Evolutionary conservation across 2,113 vertebrate species (phyloP).

Genomic region (Atlantisia rogersi): DNA sequence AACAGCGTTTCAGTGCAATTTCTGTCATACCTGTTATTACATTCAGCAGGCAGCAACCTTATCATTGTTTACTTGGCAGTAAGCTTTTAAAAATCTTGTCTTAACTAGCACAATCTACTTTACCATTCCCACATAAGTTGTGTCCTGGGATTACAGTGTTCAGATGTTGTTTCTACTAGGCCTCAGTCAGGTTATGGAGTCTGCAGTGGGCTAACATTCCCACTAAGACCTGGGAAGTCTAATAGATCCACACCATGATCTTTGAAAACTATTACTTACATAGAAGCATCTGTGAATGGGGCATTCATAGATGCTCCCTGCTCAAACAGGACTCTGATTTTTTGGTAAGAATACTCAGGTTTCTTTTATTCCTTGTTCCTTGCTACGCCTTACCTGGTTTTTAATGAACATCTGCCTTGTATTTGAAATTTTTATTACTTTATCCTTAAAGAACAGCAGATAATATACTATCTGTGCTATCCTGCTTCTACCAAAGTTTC

Average conservation of each 20-base stretch:
- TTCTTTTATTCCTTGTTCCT: neutral
- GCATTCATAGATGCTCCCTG: neutral
- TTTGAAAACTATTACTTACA: neutral
- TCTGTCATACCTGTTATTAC: neutral
- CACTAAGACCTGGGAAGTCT: neutral
- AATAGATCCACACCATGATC: neutral
- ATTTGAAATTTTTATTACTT: neutral
- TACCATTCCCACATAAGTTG: neutral
- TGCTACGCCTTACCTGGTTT: neutral
- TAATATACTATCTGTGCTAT: neutral
- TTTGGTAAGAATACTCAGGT: neutral
- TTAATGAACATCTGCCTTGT: neutral
- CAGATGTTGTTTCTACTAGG: neutral
- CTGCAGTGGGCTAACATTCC: neutral
- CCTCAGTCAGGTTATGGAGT: accelerated
- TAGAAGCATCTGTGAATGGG: neutral
- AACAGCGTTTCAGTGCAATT: neutral
- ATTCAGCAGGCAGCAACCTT: neutral
- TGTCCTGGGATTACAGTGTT: neutral
- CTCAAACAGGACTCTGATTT: no score
- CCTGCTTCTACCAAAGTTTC: neutral
- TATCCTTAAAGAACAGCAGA: neutral
- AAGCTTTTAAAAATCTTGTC: neutral
- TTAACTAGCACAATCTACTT: neutral
- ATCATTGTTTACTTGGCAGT: neutral